Evolutionary conservation across 1,140 invertebrate species (phyloP).

Genomic region (Bombus pascuorum): DNA sequence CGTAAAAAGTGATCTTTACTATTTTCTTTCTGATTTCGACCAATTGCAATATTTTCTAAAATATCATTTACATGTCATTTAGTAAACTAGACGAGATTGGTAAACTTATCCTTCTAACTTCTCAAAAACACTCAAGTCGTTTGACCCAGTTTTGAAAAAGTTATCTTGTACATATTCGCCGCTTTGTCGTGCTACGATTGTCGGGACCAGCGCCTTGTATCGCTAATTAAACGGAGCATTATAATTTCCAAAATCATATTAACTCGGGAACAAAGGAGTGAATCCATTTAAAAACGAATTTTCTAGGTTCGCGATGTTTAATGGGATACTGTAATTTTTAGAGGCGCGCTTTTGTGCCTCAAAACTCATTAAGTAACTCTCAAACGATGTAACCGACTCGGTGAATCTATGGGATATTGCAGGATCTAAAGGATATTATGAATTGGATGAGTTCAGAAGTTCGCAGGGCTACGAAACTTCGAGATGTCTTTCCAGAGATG

Average conservation of each 20-base stretch:
- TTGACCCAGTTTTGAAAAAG: too few species aligned
- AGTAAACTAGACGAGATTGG: too few species aligned
- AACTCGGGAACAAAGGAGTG: not conserved
- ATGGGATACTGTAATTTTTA: not conserved
- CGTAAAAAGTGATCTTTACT: too few species aligned
- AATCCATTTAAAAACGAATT: not conserved
- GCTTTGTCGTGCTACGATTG: not conserved
- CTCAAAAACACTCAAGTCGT: too few species aligned
- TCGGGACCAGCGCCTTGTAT: not conserved
- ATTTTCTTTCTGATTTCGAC: too few species aligned
- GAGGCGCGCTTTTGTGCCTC: not conserved
- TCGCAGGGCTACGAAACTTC: not conserved
- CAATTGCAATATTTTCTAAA: too few species aligned
- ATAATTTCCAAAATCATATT: not conserved
- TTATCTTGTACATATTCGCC: too few species aligned
- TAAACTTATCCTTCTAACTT: too few species aligned
- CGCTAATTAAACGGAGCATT: constrained; percentile 5
- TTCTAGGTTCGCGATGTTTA: not conserved
- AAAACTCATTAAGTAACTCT: constrained; percentile 25
- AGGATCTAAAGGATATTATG: constrained; percentile 4
- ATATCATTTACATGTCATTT: too few species aligned
- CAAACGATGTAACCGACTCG: not conserved
- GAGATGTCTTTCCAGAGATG: constrained; percentile 8
- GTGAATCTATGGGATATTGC: constrained; percentile 12
- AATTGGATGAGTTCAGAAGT: constrained; percentile 17